Evolutionary conservation across 2,113 vertebrate genomes (phyloP).

Genomic region (Microcebus murinus): DNA sequence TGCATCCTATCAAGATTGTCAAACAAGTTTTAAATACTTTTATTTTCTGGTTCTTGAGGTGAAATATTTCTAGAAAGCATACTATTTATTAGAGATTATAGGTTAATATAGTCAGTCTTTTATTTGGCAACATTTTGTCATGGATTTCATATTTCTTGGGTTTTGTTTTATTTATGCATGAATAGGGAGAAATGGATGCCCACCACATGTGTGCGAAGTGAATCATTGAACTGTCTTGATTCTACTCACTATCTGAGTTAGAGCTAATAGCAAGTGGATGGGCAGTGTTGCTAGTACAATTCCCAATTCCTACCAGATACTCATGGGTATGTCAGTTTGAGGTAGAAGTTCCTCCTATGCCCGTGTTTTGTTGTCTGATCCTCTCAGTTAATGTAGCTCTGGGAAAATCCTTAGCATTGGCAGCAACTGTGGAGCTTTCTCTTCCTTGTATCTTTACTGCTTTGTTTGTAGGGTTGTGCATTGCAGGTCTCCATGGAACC

Average conservation of each 20-base stretch:
- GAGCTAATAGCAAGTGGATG: background rate
- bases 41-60: background rate
- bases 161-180: background rate
- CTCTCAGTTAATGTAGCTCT: background rate
- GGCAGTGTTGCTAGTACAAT: background rate
- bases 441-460: background rate
- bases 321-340: background rate
- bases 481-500: background rate
- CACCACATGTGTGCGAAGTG: background rate
- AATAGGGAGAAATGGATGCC: background rate
- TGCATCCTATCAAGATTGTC: background rate
- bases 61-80: conserved; percentile 1
- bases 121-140: background rate
- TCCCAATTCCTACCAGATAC: background rate
- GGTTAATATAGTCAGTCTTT: background rate
- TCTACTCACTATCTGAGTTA: background rate
- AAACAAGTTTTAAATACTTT: background rate
- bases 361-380: background rate
- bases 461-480: background rate
- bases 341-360: background rate
- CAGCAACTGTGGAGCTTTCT: background rate
- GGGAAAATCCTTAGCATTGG: background rate
- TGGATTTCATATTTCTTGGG: background rate
- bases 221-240: background rate
- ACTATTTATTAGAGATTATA: background rate